Base-by-base conservation (phyloP, 2,113 vertebrate genomes). In the Corydoras maculifer region DNA sequence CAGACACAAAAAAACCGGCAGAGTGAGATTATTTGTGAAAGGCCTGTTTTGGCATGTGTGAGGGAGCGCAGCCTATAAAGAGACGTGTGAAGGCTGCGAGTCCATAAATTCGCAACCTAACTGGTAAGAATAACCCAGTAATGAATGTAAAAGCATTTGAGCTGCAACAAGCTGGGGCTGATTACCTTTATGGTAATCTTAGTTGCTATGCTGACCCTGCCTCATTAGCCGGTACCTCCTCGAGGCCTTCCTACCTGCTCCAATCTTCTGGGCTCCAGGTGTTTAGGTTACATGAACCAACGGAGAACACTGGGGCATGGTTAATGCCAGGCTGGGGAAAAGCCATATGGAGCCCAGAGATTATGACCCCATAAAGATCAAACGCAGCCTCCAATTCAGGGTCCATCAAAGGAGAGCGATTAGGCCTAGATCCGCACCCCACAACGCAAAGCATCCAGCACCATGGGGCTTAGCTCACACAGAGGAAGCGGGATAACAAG, bases 321-420 rank as follows among this genome's bases (percentile, higher is more conserved):
- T 89, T 86, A 86, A 84, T 73, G 79, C 77, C 74, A 77, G 79
- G 82, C 77, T 73, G 81, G 68, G 66, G 62, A 68, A 51, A 76
- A 79, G 81, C 82, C 72, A 83, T 57, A 68, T 49, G 72, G 76
- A 82, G 35, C 78, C 18, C 78, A 80, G 71, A 84, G 84, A 91
- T 90, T 88, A 90, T 80, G 86, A 88, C 87, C 88, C 86, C 83
- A 80, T 90, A 89, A 89, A 91, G 84, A 91, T 91, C 86, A 91
- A 91, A 91, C 87, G 74, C 75, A 62, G 78, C 55, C 8, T 59
- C 74, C 55, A 65, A 83, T 82, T 86, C 86, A 82, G 78, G 78
- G 81, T 83, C 82, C 80, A 89, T 90, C 90, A 90, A 90, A 91
- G 87, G 85, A 84, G 78, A 87, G 81, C 81, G 78, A 85, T 84